Evolutionary conservation across 2,888 invertebrate species (phyloP).

Genomic region (Andrena dorsata): DNA sequence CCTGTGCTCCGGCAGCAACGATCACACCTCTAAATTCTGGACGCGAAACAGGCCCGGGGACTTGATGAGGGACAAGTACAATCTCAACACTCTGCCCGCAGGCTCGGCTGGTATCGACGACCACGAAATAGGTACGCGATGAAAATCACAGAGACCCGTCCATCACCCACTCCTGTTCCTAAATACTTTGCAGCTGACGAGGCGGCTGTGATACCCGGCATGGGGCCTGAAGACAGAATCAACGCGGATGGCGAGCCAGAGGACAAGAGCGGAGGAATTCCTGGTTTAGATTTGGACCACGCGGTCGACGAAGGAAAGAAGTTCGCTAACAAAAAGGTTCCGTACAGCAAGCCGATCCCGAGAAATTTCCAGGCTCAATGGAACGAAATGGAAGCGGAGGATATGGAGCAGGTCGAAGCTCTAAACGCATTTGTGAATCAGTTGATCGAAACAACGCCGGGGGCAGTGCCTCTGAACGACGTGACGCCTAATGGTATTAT

Average conservation of each 20-base stretch:
- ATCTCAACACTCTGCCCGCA: constrained; percentile 95
- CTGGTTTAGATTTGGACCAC: constrained; percentile 93
- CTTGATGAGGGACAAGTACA: constrained; percentile 98
- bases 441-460: constrained; percentile 92
- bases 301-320: constrained; percentile 91
- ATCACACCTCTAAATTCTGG: constrained; percentile 99
- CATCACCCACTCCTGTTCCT: background rate
- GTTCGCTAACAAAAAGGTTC: constrained; percentile 90
- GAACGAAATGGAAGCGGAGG: constrained; percentile 90
- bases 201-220: constrained; percentile 95
- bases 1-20: constrained; percentile 99
- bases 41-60: constrained; percentile 99
- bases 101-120: constrained; percentile 91
- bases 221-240: constrained; percentile 99
- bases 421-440: constrained; percentile 90
- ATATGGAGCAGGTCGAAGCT: constrained; percentile 84
- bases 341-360: constrained; percentile 98
- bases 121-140: constrained; percentile 87
- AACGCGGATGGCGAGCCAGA: constrained; percentile 86
- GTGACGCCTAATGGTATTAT: constrained; percentile 93
- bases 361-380: constrained; percentile 98
- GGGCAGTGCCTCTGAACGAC: constrained; percentile 91
- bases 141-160: background rate
- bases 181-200: constrained; percentile 87
- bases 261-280: constrained; percentile 88